phyloP scores from a whole-genome alignment of 2,888 invertebrate species.

The Pyrrhia umbra region DNA sequence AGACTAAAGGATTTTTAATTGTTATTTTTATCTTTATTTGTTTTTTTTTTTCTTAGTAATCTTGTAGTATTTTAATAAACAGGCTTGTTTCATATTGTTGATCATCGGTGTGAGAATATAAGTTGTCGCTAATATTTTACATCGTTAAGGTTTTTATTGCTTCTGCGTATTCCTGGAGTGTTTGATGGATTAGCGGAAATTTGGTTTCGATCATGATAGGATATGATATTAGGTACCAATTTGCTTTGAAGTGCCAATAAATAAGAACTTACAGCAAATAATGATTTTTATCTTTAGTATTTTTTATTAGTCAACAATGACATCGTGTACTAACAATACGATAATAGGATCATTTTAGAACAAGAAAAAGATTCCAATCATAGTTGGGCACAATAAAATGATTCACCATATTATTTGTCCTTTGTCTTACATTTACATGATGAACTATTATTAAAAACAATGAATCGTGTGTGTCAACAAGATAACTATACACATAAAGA shows the following conservation, averaged over 20 bases:
- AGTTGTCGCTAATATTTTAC: too few relatives aligned
- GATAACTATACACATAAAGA: constrained; percentile 35
- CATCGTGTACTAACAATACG: not conserved
- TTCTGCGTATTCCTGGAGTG: too few relatives aligned
- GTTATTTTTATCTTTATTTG: constrained; percentile 10
- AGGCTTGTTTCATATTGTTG: not conserved
- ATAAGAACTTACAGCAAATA: not conserved
- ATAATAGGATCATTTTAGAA: not conserved
- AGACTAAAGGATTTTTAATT: constrained; percentile 31
- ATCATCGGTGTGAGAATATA: too few relatives aligned
- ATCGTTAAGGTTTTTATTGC: too few relatives aligned
- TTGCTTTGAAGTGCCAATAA: not conserved
- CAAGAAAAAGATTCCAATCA: not conserved
- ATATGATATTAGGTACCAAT: too few relatives aligned
- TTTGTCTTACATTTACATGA: constrained; percentile 22
- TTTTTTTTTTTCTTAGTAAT: constrained; percentile 1
- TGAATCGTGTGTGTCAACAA: constrained; percentile 38
- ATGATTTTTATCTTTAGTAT: not conserved
- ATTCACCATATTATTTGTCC: constrained; percentile 17
- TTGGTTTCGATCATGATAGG: too few relatives aligned
- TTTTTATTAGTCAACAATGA: not conserved
- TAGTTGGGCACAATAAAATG: constrained; percentile 7
- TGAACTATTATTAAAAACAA: constrained; percentile 43
- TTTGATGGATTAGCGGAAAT: too few relatives aligned
- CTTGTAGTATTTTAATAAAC: not conserved